These are phyloP conservation scores for Agrilus planipennis DNA, from an alignment of 1,140 invertebrate species.

Conservation along the genomic window DNA sequence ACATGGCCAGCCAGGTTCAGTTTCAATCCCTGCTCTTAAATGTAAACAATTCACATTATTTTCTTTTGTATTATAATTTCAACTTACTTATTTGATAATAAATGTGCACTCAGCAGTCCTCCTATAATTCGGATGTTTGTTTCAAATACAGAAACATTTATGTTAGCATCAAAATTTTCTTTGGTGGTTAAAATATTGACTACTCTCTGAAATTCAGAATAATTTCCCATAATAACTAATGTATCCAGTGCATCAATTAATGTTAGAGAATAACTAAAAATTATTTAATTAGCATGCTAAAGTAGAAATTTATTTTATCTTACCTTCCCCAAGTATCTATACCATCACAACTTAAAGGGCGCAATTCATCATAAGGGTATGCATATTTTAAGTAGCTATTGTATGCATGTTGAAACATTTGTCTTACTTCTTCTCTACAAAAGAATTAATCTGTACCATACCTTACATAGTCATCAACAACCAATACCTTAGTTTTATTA, in stretches of 20 bases:
- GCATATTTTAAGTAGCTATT: constrained; percentile 90
- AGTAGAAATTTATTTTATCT: constrained; percentile 10
- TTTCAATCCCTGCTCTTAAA: constrained; percentile 59
- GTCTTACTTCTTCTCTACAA: constrained; percentile 66
- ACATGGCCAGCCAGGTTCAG: constrained; percentile 95
- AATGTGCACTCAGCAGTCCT: constrained; percentile 90
- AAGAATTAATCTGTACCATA: constrained; percentile 1
- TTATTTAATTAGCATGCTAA: constrained; percentile 4
- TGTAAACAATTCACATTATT: too few species aligned
- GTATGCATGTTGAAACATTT: constrained; percentile 95
- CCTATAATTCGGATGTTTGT: constrained; percentile 98
- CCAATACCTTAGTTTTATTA: constrained; percentile 26
- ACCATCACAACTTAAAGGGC: constrained; percentile 90
- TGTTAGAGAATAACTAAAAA: constrained; percentile 81
- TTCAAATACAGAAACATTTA: constrained; percentile 99
- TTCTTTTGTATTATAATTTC: too few species aligned
- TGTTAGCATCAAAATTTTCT: constrained; percentile 88
- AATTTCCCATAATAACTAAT: constrained; percentile 90
- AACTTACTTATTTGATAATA: constrained; percentile 65
- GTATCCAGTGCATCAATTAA: constrained; percentile 96
- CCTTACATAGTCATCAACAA: too few species aligned
- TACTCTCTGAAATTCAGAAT: constrained; percentile 85
- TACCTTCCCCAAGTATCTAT: constrained; percentile 92
- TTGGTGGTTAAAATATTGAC: constrained; percentile 70
- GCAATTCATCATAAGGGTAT: constrained; percentile 92